Evolutionary conservation across 2,113 vertebrate genomes (phyloP).

Genomic region (Galbula dea): DNA sequence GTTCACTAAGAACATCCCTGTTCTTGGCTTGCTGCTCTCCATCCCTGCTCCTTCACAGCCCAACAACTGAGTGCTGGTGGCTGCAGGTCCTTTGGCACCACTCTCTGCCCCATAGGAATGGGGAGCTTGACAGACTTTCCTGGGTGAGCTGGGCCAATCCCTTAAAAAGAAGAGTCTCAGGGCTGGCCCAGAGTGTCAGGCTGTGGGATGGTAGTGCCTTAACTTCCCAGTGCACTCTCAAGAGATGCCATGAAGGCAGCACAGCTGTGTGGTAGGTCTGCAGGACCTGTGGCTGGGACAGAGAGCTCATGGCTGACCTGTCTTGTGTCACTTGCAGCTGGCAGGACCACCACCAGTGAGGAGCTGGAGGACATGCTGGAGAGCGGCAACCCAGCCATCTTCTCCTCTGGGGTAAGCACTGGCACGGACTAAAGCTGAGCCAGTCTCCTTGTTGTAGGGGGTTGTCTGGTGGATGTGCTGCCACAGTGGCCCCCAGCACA

Average conservation of each 20-base stretch:
- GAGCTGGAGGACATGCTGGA: slow-evolving; percentile 97
- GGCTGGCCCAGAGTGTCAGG: neutral
- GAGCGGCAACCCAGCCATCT: slow-evolving; percentile 94
- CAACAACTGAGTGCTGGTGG: too few relatives aligned
- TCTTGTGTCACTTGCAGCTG: slow-evolving; percentile 75
- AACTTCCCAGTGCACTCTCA: accelerated
- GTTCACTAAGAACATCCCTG: too few relatives aligned
- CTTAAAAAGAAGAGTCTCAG: accelerated
- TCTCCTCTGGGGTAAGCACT: slow-evolving; percentile 89
- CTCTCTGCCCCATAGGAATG: neutral
- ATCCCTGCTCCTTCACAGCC: too few relatives aligned
- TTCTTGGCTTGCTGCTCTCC: too few relatives aligned
- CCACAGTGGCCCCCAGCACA: accelerated
- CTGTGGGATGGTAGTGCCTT: neutral
- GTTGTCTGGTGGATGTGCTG: accelerated
- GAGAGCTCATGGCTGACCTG: neutral
- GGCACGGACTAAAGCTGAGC: neutral
- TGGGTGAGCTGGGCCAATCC: neutral
- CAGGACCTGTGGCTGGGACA: neutral
- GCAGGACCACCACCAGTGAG: slow-evolving; percentile 93
- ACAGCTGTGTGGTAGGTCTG: neutral
- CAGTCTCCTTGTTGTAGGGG: neutral
- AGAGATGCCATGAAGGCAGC: neutral
- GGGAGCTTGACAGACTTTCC: neutral
- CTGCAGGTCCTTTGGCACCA: too few relatives aligned